Evolutionary conservation across 2,888 invertebrate species (phyloP), one percentile per base, ranked within the genome.

Genomic region (Chloroclystis v-ata): DNA sequence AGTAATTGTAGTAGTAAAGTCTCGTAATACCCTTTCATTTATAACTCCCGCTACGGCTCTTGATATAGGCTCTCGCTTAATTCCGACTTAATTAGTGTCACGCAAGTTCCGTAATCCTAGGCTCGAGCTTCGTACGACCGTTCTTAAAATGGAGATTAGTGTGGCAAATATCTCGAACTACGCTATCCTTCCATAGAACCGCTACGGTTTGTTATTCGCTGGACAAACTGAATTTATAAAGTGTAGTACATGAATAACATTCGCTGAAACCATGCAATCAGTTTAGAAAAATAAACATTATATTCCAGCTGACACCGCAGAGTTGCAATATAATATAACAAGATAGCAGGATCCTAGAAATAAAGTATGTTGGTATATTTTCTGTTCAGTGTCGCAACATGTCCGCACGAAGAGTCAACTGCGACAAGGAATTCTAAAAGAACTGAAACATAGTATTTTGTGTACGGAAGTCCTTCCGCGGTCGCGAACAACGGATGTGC

Each of bases 141-240:
- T 85, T 85, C 86, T 86, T 87, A 84, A 87, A 87, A 86, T 85
- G 84, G 85, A 85, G 86, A 87, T 86, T 86, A 87, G 82, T 78
- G 70, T 65, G 77, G 80, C 78, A 79, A 84, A 83, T 84, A 84
- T 85, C 84, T 87, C 78, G 69, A 82, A 84, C 82, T 82, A 78
- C 75, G 75, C 78, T 71, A 78, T 78, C 78, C 76, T 72, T 74
- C 80, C 72, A 74, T 76, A 77, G 77, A 79, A 69, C 78, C 70
- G 78, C 76, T 75, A 66, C 65, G 65, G 66, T 40, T 20, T 38
- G 46, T 42, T 20, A 43, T 43, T 44, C 37, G 16, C 43, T 43
- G 26, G 46, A 43, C 38, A 45, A 11, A 35, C 10, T 16, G 8
- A 20, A 35, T 16, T 35, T 20, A 20, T 16, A 10, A 20, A 2